These are phyloP conservation scores for Alloplasta piceator DNA, from an alignment of 2,888 invertebrate genomes.

Conservation along the genomic window DNA sequence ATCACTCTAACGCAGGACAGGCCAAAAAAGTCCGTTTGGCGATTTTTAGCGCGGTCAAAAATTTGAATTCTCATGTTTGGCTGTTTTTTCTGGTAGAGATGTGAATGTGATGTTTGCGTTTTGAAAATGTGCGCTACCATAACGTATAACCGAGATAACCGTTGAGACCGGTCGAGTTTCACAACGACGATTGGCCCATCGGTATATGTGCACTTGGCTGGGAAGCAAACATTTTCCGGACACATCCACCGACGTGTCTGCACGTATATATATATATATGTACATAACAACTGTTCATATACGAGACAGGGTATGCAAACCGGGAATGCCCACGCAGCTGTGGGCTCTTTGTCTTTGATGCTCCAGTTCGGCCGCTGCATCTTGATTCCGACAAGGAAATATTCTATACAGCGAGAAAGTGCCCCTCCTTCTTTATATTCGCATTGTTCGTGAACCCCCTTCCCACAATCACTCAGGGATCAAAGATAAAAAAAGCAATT, in stretches of 20 bases:
- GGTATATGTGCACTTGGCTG: conserved; percentile 49
- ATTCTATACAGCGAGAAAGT: conserved; percentile 1
- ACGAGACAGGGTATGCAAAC: conserved; percentile 41
- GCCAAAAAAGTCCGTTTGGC: too few species aligned
- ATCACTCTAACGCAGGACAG: too few species aligned
- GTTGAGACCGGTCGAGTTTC: conserved; percentile 30
- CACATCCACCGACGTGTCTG: conserved; percentile 7
- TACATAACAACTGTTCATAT: conserved; percentile 5
- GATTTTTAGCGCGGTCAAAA: too few species aligned
- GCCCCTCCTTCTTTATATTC: conserved; percentile 1
- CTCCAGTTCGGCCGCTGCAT: conserved; percentile 60
- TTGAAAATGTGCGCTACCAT: background rate
- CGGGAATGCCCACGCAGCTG: conserved; percentile 65
- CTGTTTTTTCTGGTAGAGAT: too few species aligned
- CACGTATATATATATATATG: background rate
- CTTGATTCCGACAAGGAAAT: conserved; percentile 50
- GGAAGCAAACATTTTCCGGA: conserved; percentile 60
- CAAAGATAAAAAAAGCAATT: conserved; percentile 40
- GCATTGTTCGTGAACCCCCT: background rate
- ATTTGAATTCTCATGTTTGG: too few species aligned
- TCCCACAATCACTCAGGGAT: conserved; percentile 41
- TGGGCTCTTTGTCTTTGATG: conserved; percentile 67
- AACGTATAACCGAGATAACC: conserved; percentile 23
- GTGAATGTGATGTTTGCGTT: too few species aligned
- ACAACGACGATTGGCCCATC: conserved; percentile 57